Base-by-base conservation (phyloP, 2,113 vertebrate genomes). In the Capreolus pygargus region DNA sequence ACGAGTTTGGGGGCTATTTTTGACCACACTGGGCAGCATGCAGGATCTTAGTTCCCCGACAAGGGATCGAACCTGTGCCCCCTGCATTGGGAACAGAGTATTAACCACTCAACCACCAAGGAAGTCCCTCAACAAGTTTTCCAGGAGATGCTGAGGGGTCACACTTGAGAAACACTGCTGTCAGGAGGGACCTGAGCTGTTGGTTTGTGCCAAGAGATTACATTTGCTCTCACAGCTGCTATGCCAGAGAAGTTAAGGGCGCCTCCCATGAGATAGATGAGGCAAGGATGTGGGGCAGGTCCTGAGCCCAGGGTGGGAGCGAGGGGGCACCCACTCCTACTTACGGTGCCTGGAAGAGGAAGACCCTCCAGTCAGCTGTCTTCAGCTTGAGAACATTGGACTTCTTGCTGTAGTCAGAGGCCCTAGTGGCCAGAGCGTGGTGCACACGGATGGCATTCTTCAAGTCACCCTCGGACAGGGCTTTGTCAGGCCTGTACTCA, bases 361-460 rank as follows among this genome's bases (percentile, higher is more conserved):
- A 99, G 67, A 99, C 99, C 96, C 99, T 99, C 99, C 99, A 99
- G 98, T 99, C 99, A 0, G 99, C 99, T 0, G 99, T 99, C 98
- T 99, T 99, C 78, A 99, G 99, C 97, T 99, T 99, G 93, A 99
- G 99, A 88, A 99, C 99, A 0, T 99, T 99, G 97, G 99, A 99
- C 98, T 99, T 99, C 98, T 99, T 99, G 99, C 99, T 99, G 99
- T 99, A 99, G 98, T 99, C 99, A 0, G 99, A 99, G 98, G 99
- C 99, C 94, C 98, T 99, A 1, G 99, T 99, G 98, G 99, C 99
- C 98, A 99, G 99, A 97, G 99, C 99, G 14, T 99, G 99, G 97
- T 99, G 99, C 96, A 99, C 99, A 1, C 99, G 99, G 95, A 99
- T 99, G 57, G 99, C 99, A 0, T 99, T 99, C 98, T 99, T 99